Evolutionary conservation across 2,113 vertebrate species (phyloP), one percentile per base, ranked within the genome.

Genomic region (Sclerurus mexicanus): DNA sequence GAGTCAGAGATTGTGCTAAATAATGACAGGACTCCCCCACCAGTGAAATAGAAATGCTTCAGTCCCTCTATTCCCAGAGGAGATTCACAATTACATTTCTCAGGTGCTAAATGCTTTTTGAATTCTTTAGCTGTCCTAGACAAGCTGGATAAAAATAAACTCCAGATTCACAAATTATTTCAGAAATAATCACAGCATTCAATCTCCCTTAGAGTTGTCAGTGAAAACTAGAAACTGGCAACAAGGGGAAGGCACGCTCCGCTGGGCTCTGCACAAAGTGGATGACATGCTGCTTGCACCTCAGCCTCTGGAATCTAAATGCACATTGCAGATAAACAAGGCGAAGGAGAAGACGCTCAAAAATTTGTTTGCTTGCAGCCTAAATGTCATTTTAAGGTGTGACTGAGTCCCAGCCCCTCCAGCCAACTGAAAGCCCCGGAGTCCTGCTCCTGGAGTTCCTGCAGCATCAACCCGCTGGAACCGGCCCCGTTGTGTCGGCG

Each of bases 121-220:
- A 75, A 91, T 80, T 94, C 86, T 77, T 90, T 63, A 92, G 64
- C 72, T 35, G 6, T 63, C 64, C 47, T 80, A 90, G 79, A 67
- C 63, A 39, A 35, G 24, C 33, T 63, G 59, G 88, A 71, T 90
- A 88, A 94, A 93, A 93, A 92, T 80, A 92, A 95, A 83, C 79
- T 86, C 84, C 42, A 67, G 55, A 35, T 77, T 73, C 21, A 14
- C 72, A 62, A 90, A 93, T 93, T 59, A 93, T 93, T 95, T 94
- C 81, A 91, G 81, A 91, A 90, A 66, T 90, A 95, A 93, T 93
- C 83, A 63, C 76, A 71, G 66, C 64, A 77, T 74, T 94, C 83
- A 84, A 77, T 86, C 72, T 92, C 86, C 86, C 47, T 77, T 90
- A 92, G 63, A 95, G 46, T 20, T 81, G 72, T 74, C 86, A 84